Percentiles rank a stretch among this genome's conserved stretches.
Conservation (phyloP, 2,113 vertebrate species). For the Uria lomvia region DNA sequence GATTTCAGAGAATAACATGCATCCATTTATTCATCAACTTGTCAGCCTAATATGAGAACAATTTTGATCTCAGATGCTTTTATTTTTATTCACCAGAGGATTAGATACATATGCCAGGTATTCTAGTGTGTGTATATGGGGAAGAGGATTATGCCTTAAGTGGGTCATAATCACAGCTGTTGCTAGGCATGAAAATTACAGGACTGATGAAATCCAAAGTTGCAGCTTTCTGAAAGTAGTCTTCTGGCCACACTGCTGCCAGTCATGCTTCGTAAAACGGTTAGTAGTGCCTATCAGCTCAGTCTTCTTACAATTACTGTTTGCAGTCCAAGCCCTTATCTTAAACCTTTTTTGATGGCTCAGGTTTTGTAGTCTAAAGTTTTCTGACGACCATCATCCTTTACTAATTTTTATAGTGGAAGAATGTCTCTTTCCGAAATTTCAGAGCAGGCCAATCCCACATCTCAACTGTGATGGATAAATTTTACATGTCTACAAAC, state of each 20-base stretch:
- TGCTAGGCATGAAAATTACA: background rate
- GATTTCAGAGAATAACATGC: background rate
- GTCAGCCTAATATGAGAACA: background rate
- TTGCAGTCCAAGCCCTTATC: background rate
- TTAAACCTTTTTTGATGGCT: background rate
- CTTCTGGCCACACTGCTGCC: background rate
- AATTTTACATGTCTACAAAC: background rate
- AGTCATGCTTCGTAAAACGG: background rate
- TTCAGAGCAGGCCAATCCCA: background rate
- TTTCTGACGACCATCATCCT: background rate
- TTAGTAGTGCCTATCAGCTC: background rate
- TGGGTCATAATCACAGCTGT: background rate
- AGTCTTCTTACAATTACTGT: background rate
- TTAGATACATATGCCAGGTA: background rate
- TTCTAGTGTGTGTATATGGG: background rate
- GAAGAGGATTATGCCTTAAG: background rate
- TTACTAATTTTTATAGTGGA: background rate
- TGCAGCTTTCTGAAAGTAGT: background rate
- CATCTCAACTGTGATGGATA: background rate
- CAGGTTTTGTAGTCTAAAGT: background rate
- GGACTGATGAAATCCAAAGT: background rate
- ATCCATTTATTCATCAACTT: background rate
- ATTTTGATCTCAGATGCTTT: background rate
- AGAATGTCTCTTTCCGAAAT: background rate
- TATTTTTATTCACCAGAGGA: background rate